Evolutionary conservation across 1,140 invertebrate genomes (phyloP), one percentile per base, ranked within the genome.

Genomic region (Brachionus manjavacas): DNA sequence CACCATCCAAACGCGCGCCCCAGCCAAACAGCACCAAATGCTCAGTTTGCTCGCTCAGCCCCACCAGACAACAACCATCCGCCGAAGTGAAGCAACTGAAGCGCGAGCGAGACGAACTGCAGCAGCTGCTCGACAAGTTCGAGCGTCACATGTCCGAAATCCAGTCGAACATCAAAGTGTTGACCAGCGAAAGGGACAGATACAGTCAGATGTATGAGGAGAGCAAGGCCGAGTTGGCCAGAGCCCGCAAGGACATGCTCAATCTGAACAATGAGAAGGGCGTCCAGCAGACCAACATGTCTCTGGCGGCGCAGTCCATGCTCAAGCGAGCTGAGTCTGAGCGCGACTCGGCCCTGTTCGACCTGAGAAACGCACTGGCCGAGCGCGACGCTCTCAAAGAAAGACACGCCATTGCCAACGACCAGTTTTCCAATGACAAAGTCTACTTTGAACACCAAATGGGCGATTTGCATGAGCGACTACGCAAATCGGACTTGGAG

Each of bases 71-170:
- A 8, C 31, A 25, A 20, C 16, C 31, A n/a, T 84, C 31, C 4
- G 31, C 43, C n/a, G 88, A 89, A 84, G 46, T 89, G 8, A 52
- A 74, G 46, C 87, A 87, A 46, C 28, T 90, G 49, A 87, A 86
- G 7, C 74, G 86, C 60, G 89, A 90, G 74, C 86, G 89, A 85
- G 89, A 90, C 86, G 89, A 90, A 74, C 86, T 90, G 79, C 87
- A 88, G 84, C 86, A 84, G 14, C 84, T 90, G 43, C 85, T 90
- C 20, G 88, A 90, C 84, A 89, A 90, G 85, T 89, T 90, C 87
- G 89, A 90, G 85, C 85, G 87, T 16, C 89, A 89, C 79, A 89
- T 90, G 87, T 60, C 76, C 86, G 85, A 90, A 88, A 89, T 90
- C 79, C 89, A 89, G 84, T 87, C 88, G 43, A 90, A 89, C 87